phyloP scores from a whole-genome alignment of 2,113 vertebrate genomes.

The Microcebus ravelobensis region DNA sequence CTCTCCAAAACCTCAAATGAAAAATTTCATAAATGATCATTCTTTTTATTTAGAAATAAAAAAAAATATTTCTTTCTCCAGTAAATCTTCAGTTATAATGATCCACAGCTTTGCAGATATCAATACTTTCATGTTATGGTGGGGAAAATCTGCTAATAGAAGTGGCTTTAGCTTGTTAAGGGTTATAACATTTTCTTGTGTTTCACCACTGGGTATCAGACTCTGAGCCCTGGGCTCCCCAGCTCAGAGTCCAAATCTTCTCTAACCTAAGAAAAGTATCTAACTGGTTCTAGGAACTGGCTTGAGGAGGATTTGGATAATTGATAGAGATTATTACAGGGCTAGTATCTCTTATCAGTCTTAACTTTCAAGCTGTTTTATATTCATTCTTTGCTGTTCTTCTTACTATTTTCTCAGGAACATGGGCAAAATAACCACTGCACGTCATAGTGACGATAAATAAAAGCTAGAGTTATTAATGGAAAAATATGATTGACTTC shows the following conservation, averaged over 20 bases:
- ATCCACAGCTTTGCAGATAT: background rate
- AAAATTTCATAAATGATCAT: background rate
- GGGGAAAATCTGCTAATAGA: background rate
- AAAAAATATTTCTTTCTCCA: background rate
- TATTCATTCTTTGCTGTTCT: background rate
- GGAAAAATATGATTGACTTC: background rate
- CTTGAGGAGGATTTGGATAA: background rate
- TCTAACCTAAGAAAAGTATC: background rate
- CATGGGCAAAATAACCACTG: background rate
- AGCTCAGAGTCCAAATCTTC: background rate
- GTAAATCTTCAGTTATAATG: background rate
- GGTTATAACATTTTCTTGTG: background rate
- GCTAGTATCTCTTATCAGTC: background rate
- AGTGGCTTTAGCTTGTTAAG: background rate
- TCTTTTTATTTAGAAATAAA: constrained; percentile 25
- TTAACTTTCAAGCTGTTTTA: background rate
- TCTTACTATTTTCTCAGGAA: background rate
- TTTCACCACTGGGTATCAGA: background rate
- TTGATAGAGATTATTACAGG: background rate
- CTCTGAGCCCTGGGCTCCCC: background rate
- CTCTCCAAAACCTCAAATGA: background rate
- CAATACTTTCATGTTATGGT: background rate
- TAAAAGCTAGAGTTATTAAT: background rate
- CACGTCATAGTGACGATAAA: background rate
- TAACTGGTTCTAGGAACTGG: background rate